Conservation (phyloP, 2,888 invertebrate genomes). For the Therioaphis trifolii region DNA sequence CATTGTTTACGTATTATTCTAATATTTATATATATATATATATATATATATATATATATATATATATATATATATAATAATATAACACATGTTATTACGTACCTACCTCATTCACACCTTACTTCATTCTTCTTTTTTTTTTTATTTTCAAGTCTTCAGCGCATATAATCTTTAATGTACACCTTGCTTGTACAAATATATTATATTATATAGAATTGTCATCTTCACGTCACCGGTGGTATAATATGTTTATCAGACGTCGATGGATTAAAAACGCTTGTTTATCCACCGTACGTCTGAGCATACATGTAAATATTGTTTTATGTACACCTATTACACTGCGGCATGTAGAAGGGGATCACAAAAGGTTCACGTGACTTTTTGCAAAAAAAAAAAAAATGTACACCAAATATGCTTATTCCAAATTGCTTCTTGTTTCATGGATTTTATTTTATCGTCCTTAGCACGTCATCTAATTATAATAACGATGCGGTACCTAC, state of each 20-base stretch:
- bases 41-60: too few species aligned
- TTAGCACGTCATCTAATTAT: slow-evolving; percentile 54
- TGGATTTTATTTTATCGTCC: slow-evolving; percentile 52
- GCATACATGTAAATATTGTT: slow-evolving; percentile 24
- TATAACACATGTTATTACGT: not conserved
- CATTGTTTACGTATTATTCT: not conserved
- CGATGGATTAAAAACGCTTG: not conserved
- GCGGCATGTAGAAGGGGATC: not conserved
- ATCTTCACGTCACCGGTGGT: not conserved
- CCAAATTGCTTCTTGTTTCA: slow-evolving; percentile 40
- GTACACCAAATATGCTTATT: slow-evolving; percentile 1
- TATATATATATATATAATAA: too few species aligned
- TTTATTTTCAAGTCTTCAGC: not conserved
- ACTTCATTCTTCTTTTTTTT: slow-evolving; percentile 16
- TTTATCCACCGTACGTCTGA: slow-evolving; percentile 4
- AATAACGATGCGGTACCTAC: slow-evolving; percentile 28
- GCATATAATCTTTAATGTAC: not conserved
- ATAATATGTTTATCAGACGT: not conserved
- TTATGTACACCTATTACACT: not conserved
- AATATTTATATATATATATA: not conserved
- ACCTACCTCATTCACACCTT: not conserved
- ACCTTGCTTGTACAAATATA: not conserved
- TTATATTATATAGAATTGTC: not conserved
- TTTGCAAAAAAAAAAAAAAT: not conserved
- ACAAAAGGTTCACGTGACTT: slow-evolving; percentile 26